phyloP scores from a whole-genome alignment of 2,113 vertebrate genomes.

The Cavia porcellus region DNA sequence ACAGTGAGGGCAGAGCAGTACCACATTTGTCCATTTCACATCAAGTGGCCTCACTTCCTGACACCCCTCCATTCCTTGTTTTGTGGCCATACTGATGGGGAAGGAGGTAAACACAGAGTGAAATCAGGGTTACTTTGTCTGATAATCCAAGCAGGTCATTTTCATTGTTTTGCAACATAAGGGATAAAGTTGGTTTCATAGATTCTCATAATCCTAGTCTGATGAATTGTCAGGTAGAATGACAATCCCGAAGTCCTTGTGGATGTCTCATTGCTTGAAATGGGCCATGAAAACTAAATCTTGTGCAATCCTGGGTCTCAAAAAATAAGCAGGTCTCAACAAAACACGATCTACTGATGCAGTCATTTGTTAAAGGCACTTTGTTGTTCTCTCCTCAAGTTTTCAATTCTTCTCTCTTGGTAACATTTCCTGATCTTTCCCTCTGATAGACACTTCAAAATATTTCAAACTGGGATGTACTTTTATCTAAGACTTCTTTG shows the following conservation, averaged over 20 bases:
- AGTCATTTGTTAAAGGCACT: too few species aligned
- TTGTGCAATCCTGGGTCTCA: neutral
- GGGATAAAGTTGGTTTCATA: accelerated
- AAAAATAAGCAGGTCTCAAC: neutral
- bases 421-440: neutral
- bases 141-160: accelerated
- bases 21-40: neutral
- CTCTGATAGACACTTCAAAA: neutral
- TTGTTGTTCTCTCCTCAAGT: too few species aligned
- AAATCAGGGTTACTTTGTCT: neutral
- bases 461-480: accelerated
- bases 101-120: neutral
- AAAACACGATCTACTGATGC: accelerated
- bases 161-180: accelerated
- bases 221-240: accelerated
- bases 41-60: neutral
- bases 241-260: neutral
- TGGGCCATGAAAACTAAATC: neutral
- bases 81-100: accelerated
- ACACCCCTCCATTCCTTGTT: neutral
- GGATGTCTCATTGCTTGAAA: neutral
- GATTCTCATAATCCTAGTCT: accelerated
- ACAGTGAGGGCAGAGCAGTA: neutral
- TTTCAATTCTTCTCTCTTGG: neutral
- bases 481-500: too few species aligned